Evolutionary conservation across 2,113 vertebrate genomes (phyloP).

Genomic region (Campylorhamphus procurvoides): DNA sequence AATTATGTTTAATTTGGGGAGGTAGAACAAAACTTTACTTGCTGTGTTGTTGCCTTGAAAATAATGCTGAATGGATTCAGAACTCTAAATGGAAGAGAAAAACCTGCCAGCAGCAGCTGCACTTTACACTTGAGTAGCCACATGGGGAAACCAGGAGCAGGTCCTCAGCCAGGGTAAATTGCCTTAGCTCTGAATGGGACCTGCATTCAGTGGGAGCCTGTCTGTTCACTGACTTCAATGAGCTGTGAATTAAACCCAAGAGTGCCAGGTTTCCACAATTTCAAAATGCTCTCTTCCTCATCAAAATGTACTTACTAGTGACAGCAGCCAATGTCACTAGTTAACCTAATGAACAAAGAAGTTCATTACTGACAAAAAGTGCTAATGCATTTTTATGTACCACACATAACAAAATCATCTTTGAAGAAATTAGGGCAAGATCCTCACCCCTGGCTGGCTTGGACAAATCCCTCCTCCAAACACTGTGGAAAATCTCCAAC

Average conservation of each 20-base stretch:
- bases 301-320: slow-evolving; percentile 56
- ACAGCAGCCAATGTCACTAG: slow-evolving; percentile 45
- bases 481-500: not conserved
- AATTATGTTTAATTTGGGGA: slow-evolving; percentile 47
- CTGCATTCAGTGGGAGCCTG: slow-evolving; percentile 44
- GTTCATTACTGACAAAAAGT: slow-evolving; percentile 45
- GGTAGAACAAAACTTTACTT: slow-evolving; percentile 28
- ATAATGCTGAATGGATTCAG: not conserved
- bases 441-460: not conserved
- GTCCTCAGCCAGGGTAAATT: slow-evolving; percentile 43
- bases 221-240: slow-evolving; percentile 13
- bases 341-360: slow-evolving; percentile 45
- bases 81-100: slow-evolving; percentile 29
- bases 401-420: slow-evolving; percentile 24
- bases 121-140: slow-evolving; percentile 44
- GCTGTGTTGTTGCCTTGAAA: slow-evolving; percentile 38
- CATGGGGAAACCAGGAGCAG: slow-evolving; percentile 15
- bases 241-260: slow-evolving; percentile 29
- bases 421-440: not conserved
- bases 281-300: slow-evolving; percentile 34
- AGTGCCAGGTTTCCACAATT: slow-evolving; percentile 45
- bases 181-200: slow-evolving; percentile 25
- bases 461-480: slow-evolving; percentile 2
- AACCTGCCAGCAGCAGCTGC: slow-evolving; percentile 27
- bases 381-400: slow-evolving; percentile 24